Percentiles rank a stretch among this genome's conserved stretches.
Evolutionary conservation across 2,797 vertebrate species (phyloP).

Genomic region (Gambelia wislizenii): DNA sequence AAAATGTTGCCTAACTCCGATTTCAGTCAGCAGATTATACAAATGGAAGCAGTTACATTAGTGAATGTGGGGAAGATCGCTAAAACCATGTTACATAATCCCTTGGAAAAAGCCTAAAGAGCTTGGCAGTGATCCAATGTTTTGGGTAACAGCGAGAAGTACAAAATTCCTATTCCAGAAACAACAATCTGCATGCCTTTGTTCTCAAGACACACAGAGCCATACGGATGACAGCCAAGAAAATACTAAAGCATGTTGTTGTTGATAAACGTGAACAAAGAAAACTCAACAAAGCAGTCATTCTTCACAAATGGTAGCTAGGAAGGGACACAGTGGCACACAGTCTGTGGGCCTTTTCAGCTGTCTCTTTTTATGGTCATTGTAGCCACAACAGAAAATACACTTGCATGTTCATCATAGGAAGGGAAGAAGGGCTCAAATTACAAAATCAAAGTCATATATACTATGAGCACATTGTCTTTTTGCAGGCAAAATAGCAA

Average conservation of each 20-base stretch:
- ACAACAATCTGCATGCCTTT: constrained; percentile 55
- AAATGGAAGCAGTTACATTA: constrained; percentile 10
- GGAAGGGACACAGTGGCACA: background rate
- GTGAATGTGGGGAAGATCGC: background rate
- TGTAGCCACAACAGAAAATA: background rate
- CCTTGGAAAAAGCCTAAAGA: constrained; percentile 30
- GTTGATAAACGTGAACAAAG: constrained; percentile 44
- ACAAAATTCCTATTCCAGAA: constrained; percentile 57
- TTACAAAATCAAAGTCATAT: background rate
- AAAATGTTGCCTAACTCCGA: constrained; percentile 6
- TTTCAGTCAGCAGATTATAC: constrained; percentile 8
- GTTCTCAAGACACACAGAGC: constrained; percentile 52
- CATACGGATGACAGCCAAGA: constrained; percentile 35
- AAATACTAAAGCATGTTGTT: constrained; percentile 40
- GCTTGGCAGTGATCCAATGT: constrained; percentile 1
- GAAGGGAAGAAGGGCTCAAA: background rate
- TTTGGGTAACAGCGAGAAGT: constrained; percentile 55
- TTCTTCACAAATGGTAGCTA: constrained; percentile 21
- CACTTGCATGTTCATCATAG: background rate
- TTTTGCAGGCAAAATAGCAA: background rate
- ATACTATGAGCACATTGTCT: background rate
- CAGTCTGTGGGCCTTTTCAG: background rate
- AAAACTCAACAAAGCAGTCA: constrained; percentile 35
- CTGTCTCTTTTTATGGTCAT: background rate
- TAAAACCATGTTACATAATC: constrained; percentile 32